Base-by-base conservation (phyloP, 2,113 vertebrate genomes). In the Xerus inauris region DNA sequence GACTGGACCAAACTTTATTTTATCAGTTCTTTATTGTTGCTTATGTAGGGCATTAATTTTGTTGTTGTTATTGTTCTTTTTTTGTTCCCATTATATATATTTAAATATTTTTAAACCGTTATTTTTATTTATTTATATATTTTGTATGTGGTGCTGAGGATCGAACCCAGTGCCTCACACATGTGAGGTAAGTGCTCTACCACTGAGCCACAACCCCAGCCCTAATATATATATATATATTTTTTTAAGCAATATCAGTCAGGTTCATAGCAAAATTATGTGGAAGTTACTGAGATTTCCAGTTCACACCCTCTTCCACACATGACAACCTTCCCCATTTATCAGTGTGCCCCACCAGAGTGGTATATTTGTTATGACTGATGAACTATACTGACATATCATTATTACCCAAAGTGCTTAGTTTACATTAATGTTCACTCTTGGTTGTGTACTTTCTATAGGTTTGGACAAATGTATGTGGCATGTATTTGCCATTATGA, bases 1-100 rank as follows among this genome's bases (percentile, higher is more conserved):
- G n/a, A 3, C 69, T 94, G 54, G 42, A 76, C 30, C 28, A 89
- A 89, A 85, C 38, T 89, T 94, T 79, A 65, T 81, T 91, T 93
- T 81, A 35, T 57, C 3, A 59, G 35, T 82, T 32, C 28, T 86
- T 85, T 49, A 19, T 79, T 95, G 1, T 91, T 77, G 10, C 8
- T 91, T 94, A 62, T 71, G 45, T 91, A 86, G 67, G n/a, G 8
- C 6, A 12, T 72, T 64, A 24, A 2, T 6, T 42, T 62, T 62
- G 0, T 84, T 40, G 20, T 57, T 57, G 3, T 57, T 57, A 20
- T 28, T 62, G 59, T 26, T 57, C 7, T 7, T 22, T 28, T 80
- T 32, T 30, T 30, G 30, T 38, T 13, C 72, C 81, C n/a, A n/a
- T n/a, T n/a, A n/a, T n/a, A n/a, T n/a, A n/a, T n/a, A n/a, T n/a